Conservation (phyloP, 1,140 invertebrate species). For the Psilanteris sp. region DNA sequence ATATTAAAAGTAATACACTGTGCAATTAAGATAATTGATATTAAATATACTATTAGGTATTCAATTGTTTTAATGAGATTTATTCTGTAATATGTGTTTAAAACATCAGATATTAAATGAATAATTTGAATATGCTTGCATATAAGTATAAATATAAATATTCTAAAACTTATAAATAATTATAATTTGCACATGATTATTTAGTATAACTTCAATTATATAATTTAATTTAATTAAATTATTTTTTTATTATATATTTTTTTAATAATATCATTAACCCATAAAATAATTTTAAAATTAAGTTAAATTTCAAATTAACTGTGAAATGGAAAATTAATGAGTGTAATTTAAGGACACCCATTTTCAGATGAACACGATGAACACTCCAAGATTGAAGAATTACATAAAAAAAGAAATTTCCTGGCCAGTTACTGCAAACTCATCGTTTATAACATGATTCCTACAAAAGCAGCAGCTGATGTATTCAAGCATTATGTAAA, state of each 20-base stretch:
- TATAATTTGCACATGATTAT: too few relatives aligned
- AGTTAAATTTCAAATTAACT: background rate
- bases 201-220: too few relatives aligned
- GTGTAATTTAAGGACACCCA: constrained; percentile 8
- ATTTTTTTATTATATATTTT: background rate
- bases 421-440: constrained; percentile 98
- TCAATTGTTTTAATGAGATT: too few relatives aligned
- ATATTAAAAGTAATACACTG: too few relatives aligned
- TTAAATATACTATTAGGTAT: too few relatives aligned
- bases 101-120: too few relatives aligned
- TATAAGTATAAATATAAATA: too few relatives aligned
- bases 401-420: constrained; percentile 97
- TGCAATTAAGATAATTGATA: too few relatives aligned
- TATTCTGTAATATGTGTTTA: too few relatives aligned
- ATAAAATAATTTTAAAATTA: too few relatives aligned
- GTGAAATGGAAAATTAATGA: constrained; percentile 24
- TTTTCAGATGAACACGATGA: constrained; percentile 90
- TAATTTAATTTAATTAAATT: constrained; percentile 31
- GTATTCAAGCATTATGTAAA: constrained; percentile 99
- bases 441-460: constrained; percentile 97
- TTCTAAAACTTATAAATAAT: too few relatives aligned
- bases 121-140: too few relatives aligned
- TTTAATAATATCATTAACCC: background rate
- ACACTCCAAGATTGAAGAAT: constrained; percentile 95
- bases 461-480: constrained; percentile 93